phyloP scores from a whole-genome alignment of 1,140 invertebrate genomes.

The Zaprionus africanus region DNA sequence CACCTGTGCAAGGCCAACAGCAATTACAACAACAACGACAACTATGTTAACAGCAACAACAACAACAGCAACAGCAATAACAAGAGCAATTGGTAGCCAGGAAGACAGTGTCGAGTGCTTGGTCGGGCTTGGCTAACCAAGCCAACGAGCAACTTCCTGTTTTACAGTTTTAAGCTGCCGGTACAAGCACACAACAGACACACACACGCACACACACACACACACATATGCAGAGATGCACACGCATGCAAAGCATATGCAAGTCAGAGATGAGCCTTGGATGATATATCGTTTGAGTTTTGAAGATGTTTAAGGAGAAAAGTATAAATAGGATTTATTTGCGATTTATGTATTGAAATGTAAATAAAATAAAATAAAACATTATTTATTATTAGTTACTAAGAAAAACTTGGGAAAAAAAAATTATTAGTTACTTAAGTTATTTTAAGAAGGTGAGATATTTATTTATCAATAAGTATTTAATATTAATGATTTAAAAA shows the following conservation, averaged over 20 bases:
- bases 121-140: constrained; percentile 74
- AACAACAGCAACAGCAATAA: constrained; percentile 29
- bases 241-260: constrained; percentile 25
- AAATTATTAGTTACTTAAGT: too few species aligned
- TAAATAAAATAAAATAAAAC: neutral
- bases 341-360: neutral
- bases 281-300: constrained; percentile 2
- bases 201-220: constrained; percentile 19
- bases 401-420: too few species aligned
- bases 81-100: constrained; percentile 22
- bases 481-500: neutral
- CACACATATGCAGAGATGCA: neutral
- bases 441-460: too few species aligned
- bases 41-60: constrained; percentile 3
- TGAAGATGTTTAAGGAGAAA: neutral
- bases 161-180: constrained; percentile 71
- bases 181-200: constrained; percentile 39
- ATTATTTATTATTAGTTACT: neutral
- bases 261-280: constrained; percentile 44
- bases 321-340: too few species aligned
- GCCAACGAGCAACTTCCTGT: constrained; percentile 81
- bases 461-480: too few species aligned
- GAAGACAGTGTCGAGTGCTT: constrained; percentile 56
- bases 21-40: constrained; percentile 36
- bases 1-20: constrained; percentile 65